A percentile compares a stretch with the other conserved stretches of the same genome.
These are phyloP conservation scores for Macropus fuliginosus DNA, from an alignment of 2,797 vertebrate genomes.

Conservation along the genomic window DNA sequence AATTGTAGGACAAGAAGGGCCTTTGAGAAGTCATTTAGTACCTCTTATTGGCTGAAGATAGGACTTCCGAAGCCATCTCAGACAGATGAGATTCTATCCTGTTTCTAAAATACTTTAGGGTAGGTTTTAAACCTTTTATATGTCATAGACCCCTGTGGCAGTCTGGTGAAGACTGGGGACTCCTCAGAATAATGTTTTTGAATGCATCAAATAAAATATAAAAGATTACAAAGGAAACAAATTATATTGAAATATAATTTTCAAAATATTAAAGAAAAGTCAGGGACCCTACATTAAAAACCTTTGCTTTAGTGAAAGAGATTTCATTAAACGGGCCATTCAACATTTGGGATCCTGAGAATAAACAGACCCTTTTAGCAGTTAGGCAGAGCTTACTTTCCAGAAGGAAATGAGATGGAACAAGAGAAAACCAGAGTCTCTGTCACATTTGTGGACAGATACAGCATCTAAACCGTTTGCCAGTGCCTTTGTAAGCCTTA, in stretches of 20 bases:
- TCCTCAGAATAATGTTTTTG: neutral
- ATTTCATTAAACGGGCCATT: neutral
- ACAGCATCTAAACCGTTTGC: neutral
- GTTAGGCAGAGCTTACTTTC: neutral
- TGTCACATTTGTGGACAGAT: neutral
- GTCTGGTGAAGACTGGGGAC: neutral
- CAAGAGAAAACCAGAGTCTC: neutral
- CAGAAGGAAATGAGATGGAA: neutral
- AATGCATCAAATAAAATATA: neutral
- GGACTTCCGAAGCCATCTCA: neutral
- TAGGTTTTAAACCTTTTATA: neutral
- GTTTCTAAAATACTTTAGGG: neutral
- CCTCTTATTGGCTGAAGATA: neutral
- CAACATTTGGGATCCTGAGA: conserved; percentile 1
- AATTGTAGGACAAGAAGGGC: neutral
- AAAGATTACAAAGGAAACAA: neutral
- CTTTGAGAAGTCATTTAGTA: conserved; percentile 21
- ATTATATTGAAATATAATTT: neutral
- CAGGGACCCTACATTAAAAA: neutral
- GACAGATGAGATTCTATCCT: neutral
- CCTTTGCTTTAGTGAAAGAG: neutral
- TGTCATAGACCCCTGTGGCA: neutral
- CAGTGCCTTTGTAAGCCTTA: neutral
- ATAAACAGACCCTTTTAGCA: neutral
- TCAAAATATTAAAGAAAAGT: neutral